Evolutionary conservation across 2,113 vertebrate genomes (phyloP), one percentile per base, ranked within the genome.

Genomic region (Leptobrachium ailaonicum): DNA sequence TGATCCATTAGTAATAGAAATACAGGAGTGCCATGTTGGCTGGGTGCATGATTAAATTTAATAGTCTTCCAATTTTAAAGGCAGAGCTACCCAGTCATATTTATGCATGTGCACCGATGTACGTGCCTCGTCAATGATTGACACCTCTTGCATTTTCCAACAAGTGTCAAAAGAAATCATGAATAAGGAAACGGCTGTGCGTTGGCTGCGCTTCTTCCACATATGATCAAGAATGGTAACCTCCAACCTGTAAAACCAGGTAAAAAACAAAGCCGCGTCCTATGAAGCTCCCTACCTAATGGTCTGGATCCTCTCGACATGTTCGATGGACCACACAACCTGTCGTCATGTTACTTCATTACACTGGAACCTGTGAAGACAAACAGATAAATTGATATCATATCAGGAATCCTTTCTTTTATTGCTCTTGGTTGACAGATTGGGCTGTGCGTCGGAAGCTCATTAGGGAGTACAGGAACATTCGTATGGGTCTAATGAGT

Each of bases 381-480:
- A 79, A 70, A 58, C 12, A 69, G 5, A 66, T 6, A 64, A 8
- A 60, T 1, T 8, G 47, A 56, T 40, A 67, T 60, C 41, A 56
- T 40, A 67, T 60, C 41, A 41, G 44, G 1, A 14, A 14, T 73
- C 9, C 6, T 41, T 80, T 47, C 44, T n/a, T 47, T n/a, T 6
- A 10, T 12, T n/a, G 56, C 10, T n/a, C 20, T 54, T 43, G n/a
- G 11, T 66, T 80, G 77, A 79, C 77, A 73, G 60, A 32, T 42
- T 12, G 47, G 5, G 11, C 44, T 73, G 71, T 14, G 50, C 7
- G 67, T 14, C 13, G 71, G 73, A 58, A 50, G 63, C 78, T 80
- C 71, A 80, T 80, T 80, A 80, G 41, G 32, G 42, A 67, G 50
- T 41, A 41, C 13, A 80, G 11, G 71, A 73, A 53, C 45, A 53